These are phyloP conservation scores for Hypselothyrea guttata DNA, from an alignment of 2,888 invertebrate genomes.

Conservation along the genomic window DNA sequence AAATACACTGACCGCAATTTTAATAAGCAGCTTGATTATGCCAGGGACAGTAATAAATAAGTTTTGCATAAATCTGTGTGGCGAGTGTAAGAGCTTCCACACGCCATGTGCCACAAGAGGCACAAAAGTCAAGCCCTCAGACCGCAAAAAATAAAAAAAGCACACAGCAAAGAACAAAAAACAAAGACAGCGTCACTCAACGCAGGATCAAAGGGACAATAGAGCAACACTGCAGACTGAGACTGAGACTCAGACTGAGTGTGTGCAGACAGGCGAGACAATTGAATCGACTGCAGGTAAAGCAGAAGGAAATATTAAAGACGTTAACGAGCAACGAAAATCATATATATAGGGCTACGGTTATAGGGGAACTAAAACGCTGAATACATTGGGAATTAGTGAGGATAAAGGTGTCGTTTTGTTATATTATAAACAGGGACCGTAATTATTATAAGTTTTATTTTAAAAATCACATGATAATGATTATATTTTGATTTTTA, in stretches of 20 bases:
- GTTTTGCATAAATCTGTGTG: conserved; percentile 55
- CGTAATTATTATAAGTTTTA: too few relatives aligned
- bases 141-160: conserved; percentile 26
- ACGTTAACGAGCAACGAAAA: conserved; percentile 5
- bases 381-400: too few relatives aligned
- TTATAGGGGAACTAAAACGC: not conserved
- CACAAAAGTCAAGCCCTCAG: conserved; percentile 37
- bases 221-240: too few relatives aligned
- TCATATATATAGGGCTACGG: not conserved
- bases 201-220: conserved; percentile 17
- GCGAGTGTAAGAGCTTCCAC: conserved; percentile 9
- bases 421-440: too few relatives aligned
- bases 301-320: conserved; percentile 9
- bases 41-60: conserved; percentile 43
- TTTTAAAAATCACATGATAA: too few relatives aligned
- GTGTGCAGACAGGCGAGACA: conserved; percentile 47
- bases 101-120: conserved; percentile 48
- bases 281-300: conserved; percentile 37
- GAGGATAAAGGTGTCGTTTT: too few relatives aligned
- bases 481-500: too few relatives aligned
- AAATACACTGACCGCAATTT: conserved; percentile 22
- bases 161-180: not conserved
- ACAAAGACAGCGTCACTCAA: conserved; percentile 7
- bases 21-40: conserved; percentile 25
- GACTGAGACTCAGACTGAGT: conserved; percentile 9